Conservation (phyloP, 2,797 vertebrate species). For the Channallabes apus region DNA sequence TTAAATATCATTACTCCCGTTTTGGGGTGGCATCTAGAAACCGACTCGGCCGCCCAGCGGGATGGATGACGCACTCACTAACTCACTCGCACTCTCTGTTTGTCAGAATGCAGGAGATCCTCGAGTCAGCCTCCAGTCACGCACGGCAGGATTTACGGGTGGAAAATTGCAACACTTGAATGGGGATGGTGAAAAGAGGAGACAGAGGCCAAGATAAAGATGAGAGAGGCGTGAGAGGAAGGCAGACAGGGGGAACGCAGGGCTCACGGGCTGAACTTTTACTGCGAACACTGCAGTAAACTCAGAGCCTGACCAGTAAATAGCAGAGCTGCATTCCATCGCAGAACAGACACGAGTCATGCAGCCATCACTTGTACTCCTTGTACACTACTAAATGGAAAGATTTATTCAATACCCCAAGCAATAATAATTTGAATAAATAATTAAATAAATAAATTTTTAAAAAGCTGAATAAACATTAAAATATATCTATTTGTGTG, state of each 20-base stretch:
- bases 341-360: neutral
- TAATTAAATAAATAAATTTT: neutral
- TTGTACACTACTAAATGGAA: neutral
- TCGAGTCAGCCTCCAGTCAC: conserved; percentile 69
- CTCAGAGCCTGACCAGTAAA: conserved; percentile 14
- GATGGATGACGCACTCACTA: conserved; percentile 31
- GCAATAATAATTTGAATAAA: neutral
- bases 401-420: neutral
- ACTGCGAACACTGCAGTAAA: conserved; percentile 30
- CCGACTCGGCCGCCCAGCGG: conserved; percentile 39
- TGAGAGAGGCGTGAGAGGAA: conserved; percentile 37
- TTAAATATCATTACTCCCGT: conserved; percentile 48
- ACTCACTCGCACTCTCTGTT: conserved; percentile 29
- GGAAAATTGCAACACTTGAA: conserved; percentile 76
- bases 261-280: conserved; percentile 13
- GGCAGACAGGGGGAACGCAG: conserved; percentile 13
- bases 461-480: neutral
- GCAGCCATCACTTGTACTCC: neutral
- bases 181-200: conserved; percentile 57
- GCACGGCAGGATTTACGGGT: conserved; percentile 71
- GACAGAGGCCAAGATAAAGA: conserved; percentile 51
- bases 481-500: neutral
- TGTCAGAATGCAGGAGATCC: conserved; percentile 61
- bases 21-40: conserved; percentile 38
- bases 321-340: conserved; percentile 11